phyloP scores from a whole-genome alignment of 2,888 invertebrate genomes.

The Chrysopilus asiliformis region DNA sequence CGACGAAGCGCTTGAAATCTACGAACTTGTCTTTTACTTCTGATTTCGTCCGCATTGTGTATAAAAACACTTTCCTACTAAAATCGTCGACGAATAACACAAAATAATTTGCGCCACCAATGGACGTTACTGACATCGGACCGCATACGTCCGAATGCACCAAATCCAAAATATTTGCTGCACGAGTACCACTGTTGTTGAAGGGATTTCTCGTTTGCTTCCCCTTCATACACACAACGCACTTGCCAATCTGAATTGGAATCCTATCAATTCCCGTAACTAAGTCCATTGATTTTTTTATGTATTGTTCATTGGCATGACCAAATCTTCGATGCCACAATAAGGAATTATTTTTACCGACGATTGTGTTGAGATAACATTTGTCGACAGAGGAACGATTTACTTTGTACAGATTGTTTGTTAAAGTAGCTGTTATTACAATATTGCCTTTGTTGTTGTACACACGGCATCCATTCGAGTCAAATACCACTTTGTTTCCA shows the following conservation, averaged over 20 bases:
- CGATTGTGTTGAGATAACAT: conserved; percentile 2
- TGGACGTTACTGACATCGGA: conserved; percentile 23
- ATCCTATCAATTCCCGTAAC: conserved; percentile 10
- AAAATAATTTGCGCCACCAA: no score
- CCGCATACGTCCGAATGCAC: conserved; percentile 29
- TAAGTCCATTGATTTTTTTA: conserved; percentile 8
- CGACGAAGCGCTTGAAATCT: conserved; percentile 14
- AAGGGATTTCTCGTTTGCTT: conserved; percentile 18
- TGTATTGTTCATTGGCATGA: conserved; percentile 15
- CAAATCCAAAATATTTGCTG: conserved; percentile 19
- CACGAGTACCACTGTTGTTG: conserved; percentile 13
- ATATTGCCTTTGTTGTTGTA: conserved; percentile 8
- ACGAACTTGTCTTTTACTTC: conserved; percentile 15
- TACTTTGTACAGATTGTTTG: background rate
- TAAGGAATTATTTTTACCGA: conserved; percentile 3
- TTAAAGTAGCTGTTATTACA: background rate
- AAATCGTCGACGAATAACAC: conserved; percentile 29
- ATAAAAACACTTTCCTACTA: conserved; percentile 14
- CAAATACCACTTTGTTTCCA: conserved; percentile 16
- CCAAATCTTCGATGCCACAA: conserved; percentile 20
- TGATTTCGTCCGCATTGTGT: conserved; percentile 13
- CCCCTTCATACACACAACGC: conserved; percentile 18
- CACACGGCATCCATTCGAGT: conserved; percentile 13
- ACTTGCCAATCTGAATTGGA: conserved; percentile 8
- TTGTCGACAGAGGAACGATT: background rate